phyloP scores from a whole-genome alignment of 2,888 invertebrate species.

The Drosophila melanosoma region DNA sequence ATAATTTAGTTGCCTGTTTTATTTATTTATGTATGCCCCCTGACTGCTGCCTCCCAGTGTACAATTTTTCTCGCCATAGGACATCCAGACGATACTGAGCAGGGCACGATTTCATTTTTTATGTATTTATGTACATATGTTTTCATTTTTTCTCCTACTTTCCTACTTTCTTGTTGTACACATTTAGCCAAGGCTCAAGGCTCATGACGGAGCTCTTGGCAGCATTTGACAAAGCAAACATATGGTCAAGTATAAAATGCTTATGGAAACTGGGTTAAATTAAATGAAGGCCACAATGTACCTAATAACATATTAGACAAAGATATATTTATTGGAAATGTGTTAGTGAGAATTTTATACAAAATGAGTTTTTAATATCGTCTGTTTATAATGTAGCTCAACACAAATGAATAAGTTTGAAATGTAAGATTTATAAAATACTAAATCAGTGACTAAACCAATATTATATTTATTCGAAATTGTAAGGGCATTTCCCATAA shows the following conservation, averaged over 20 bases:
- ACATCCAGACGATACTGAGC: constrained; percentile 23
- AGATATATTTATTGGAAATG: neutral
- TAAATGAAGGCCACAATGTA: constrained; percentile 17
- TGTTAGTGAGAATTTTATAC: neutral
- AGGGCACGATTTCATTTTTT: constrained; percentile 16
- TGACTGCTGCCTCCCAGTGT: constrained; percentile 1
- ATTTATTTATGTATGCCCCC: constrained; percentile 55
- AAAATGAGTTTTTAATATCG: neutral
- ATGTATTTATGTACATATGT: constrained; percentile 3
- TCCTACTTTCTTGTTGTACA: constrained; percentile 24
- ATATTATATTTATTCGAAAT: neutral
- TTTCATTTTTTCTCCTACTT: constrained; percentile 12
- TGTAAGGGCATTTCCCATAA: neutral
- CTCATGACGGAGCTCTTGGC: constrained; percentile 40
- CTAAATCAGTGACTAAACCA: neutral
- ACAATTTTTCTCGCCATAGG: constrained; percentile 28
- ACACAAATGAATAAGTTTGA: neutral
- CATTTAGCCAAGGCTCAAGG: constrained; percentile 52
- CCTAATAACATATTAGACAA: neutral
- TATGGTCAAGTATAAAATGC: constrained; percentile 54
- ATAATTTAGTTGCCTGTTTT: constrained; percentile 59
- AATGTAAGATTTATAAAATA: neutral
- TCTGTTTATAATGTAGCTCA: neutral
- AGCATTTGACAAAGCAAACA: constrained; percentile 65
- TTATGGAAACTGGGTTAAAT: constrained; percentile 46